Conservation (phyloP, 2,888 invertebrate genomes). For the Drosophila mettleri region DNA sequence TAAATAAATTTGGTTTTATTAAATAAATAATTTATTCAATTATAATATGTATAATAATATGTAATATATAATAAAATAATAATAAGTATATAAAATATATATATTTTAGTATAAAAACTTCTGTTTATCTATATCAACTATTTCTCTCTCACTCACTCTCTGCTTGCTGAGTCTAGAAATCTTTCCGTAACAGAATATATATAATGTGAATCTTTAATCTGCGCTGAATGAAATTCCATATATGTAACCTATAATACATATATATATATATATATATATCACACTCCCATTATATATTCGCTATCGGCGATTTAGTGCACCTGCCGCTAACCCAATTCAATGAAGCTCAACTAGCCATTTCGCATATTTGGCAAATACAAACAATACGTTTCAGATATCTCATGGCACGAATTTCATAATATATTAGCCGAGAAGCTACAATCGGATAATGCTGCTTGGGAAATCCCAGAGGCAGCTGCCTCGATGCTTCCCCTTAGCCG, state of each 20-base stretch:
- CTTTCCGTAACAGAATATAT: no score
- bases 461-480: conserved; percentile 40
- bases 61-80: no score
- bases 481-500: conserved; percentile 11
- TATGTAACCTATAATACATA: neutral
- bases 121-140: no score
- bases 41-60: no score
- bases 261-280: neutral
- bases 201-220: no score
- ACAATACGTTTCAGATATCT: conserved; percentile 34
- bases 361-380: conserved; percentile 47
- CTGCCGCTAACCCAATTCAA: conserved; percentile 3
- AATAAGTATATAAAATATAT: no score
- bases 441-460: conserved; percentile 54
- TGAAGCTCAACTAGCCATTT: conserved; percentile 20
- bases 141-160: no score
- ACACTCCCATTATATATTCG: neutral
- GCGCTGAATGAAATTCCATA: no score
- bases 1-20: no score
- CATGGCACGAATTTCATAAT: conserved; percentile 45
- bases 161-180: no score
- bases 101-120: no score
- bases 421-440: conserved; percentile 33
- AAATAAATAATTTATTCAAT: no score
- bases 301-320: neutral